phyloP scores from a whole-genome alignment of 1,140 invertebrate genomes.

The Trichonephila clavipes region DNA sequence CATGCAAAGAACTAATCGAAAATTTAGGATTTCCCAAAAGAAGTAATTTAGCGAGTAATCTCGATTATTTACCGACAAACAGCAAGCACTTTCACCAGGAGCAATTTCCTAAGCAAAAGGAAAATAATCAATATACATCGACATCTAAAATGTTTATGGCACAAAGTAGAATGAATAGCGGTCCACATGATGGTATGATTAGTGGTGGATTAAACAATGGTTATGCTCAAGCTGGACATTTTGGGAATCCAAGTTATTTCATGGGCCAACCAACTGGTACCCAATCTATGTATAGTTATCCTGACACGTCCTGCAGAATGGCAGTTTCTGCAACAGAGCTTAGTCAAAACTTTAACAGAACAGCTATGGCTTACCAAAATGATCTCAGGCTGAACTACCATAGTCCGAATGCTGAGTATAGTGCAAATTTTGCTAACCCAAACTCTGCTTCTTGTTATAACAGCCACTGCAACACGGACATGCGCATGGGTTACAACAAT shows the following conservation, averaged over 20 bases:
- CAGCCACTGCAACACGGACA: slow-evolving; percentile 59
- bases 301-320: slow-evolving; percentile 68
- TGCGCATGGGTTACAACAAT: slow-evolving; percentile 61
- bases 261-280: slow-evolving; percentile 57
- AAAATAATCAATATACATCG: background rate
- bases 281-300: slow-evolving; percentile 66
- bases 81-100: background rate
- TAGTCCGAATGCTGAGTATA: slow-evolving; percentile 54
- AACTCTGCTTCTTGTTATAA: slow-evolving; percentile 56
- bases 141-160: slow-evolving; percentile 69
- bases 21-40: slow-evolving; percentile 1
- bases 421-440: slow-evolving; percentile 46
- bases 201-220: slow-evolving; percentile 28
- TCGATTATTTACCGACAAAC: background rate
- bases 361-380: slow-evolving; percentile 60
- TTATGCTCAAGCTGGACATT: slow-evolving; percentile 65
- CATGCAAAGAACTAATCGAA: background rate
- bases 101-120: background rate
- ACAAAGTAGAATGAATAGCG: slow-evolving; percentile 62
- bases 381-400: slow-evolving; percentile 68
- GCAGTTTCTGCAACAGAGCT: slow-evolving; percentile 65
- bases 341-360: slow-evolving; percentile 55
- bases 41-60: background rate
- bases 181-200: slow-evolving; percentile 57
- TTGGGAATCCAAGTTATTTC: slow-evolving; percentile 66